Base-by-base conservation (phyloP, 2,888 invertebrate species). In the Nineta flava region DNA sequence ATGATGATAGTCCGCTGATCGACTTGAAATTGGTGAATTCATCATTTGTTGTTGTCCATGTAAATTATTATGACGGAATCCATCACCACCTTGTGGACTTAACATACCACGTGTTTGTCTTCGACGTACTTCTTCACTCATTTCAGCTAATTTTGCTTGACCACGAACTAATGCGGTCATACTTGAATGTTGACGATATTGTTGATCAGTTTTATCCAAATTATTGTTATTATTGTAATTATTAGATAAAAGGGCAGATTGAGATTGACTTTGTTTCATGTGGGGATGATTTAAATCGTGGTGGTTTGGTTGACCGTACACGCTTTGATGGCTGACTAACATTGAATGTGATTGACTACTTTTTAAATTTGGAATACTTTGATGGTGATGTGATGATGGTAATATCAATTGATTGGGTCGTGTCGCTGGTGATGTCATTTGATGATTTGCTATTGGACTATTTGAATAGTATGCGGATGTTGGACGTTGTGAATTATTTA, bases 51-150 rank as follows among this genome's bases (percentile, higher is more conserved):
- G 26, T 26, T 26, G 26, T 26, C 26, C 26, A 26, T 46, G 26
- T 5, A 48, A 55, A 35, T 59, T 57, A 47, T 52, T 51, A 47
- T 58, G 56, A 38, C 54, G 53, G 35, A 56, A 55, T 55, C 62
- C 53, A 62, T 60, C 49, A 59, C 62, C 40, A 66, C 55, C 55
- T 65, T 66, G 56, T 65, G 65, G 48, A 46, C 32, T 47, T 12
- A 38, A 32, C 48, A 51, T 51, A 21, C 41, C 48, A 15, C 51
- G 35, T 6, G 40, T 16, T 41, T 48, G 48, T 10, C 48, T 15
- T 45, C 84, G 67, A 52, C 81, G 66, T 9, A 85, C 80, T 62
- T 88, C 86, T 60, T 90, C 86, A 3, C 84, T 79, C 83, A 87
- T 85, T 65, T 87, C 87, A 4, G 80, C 79, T 51, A 86, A 69